Base-by-base conservation (phyloP, 2,113 vertebrate species). In the Tychaedon coryphoeus region DNA sequence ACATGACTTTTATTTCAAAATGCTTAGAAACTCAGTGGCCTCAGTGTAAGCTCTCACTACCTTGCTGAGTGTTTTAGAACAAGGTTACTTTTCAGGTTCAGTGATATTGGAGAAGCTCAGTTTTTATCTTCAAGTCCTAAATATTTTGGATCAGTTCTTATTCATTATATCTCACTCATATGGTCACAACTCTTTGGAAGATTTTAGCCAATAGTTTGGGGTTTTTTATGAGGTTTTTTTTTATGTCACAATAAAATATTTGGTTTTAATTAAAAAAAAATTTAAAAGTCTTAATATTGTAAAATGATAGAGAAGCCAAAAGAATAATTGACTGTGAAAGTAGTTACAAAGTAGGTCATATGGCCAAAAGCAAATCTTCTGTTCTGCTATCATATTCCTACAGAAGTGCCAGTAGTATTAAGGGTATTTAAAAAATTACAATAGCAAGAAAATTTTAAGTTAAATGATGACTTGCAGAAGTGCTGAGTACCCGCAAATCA, bases 261-360 rank as follows among this genome's bases (percentile, higher is more conserved):
- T 65, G 5, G 5, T 26, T 91, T 79, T 74, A 89, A 82, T 93
- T 40, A 14, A 14, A 40, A 38, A 38, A 38, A 38, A 38, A 38
- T 38, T 84, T 40, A 40, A 34, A 64, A 26, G 0, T 25, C 12
- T n/a, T 75, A 70, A 73, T 29, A 20, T 28, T 80, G 20, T 61
- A 36, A 90, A 93, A 80, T 64, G 5, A 47, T 40, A 91, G 28
- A 83, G 60, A 75, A 93, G 12, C 29, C 36, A 70, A 73, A 76
- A 93, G 40, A 93, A 89, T 76, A 86, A 90, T n/a, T 58, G 77
- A 53, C 50, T 62, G 29, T 93, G 78, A 88, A 93, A 96, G 36
- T 31, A 91, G 19, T n/a, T 95, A 25, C 33, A 60, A 96, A 95
- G 61, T 95, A 94, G 95, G 91, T 96, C 89, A 88, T 33, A 73